Conservation (phyloP, 92 coral and sea anemone species). For the Epizoanthus scotinus region DNA sequence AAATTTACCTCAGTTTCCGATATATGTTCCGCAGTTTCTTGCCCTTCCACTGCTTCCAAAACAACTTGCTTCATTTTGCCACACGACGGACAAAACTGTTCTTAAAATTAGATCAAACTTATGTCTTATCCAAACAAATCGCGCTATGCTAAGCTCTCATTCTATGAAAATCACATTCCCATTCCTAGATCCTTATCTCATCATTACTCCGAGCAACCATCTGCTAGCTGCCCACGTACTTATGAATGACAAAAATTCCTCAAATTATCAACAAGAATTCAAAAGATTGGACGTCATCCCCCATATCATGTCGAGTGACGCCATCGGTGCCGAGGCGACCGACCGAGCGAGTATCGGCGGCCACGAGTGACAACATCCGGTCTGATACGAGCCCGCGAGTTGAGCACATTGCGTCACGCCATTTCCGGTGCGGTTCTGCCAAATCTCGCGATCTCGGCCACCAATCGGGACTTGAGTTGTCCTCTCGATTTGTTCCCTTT, state of each 20-base stretch:
- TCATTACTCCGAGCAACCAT: not conserved
- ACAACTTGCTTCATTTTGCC: slow-evolving; percentile 30
- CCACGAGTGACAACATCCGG: slow-evolving; percentile 15
- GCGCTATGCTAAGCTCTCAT: slow-evolving; percentile 14
- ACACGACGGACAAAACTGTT: not conserved
- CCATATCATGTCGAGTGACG: not conserved
- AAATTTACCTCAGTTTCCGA: slow-evolving; percentile 27
- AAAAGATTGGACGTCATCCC: slow-evolving; percentile 1
- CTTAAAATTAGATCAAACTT: not conserved
- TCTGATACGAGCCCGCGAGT: slow-evolving; percentile 8
- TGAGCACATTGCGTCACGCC: not conserved
- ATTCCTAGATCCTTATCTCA: slow-evolving; percentile 14
- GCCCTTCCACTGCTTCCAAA: slow-evolving; percentile 9
- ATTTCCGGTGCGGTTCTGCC: not conserved
- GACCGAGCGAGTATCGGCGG: slow-evolving; percentile 4
- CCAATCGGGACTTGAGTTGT: not conserved
- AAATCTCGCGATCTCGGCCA: not conserved
- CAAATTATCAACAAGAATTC: not conserved
- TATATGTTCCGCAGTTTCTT: slow-evolving; percentile 20
- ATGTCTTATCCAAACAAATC: slow-evolving; percentile 14
- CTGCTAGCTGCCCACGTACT: slow-evolving; percentile 12
- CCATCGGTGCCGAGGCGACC: not conserved
- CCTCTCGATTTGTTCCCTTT: no score
- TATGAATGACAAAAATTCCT: slow-evolving; percentile 21
- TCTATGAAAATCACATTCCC: not conserved